phyloP scores from a whole-genome alignment of 2,888 invertebrate genomes.

The Leptinotarsa tumamoca region DNA sequence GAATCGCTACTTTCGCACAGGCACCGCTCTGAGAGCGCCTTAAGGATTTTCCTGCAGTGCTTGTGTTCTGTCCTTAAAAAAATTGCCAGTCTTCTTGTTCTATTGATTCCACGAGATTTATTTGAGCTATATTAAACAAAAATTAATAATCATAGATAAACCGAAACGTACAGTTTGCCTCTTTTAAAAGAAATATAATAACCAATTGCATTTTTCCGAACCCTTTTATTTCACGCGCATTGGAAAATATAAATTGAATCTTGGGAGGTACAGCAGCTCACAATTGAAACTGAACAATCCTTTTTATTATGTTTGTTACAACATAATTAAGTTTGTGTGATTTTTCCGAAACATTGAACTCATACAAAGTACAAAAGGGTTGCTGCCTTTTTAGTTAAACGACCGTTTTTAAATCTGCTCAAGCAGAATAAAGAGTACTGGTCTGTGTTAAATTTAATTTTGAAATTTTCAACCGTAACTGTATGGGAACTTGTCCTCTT shows the following conservation, averaged over 20 bases:
- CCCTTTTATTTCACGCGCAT: background rate
- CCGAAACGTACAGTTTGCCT: background rate
- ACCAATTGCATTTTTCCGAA: background rate
- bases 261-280: constrained; percentile 35
- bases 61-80: too few species aligned
- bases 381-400: constrained; percentile 61
- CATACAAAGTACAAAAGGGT: constrained; percentile 63
- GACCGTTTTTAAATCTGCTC: constrained; percentile 56
- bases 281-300: constrained; percentile 40
- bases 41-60: too few species aligned
- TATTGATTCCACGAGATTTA: too few species aligned
- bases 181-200: background rate
- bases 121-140: too few species aligned
- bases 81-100: too few species aligned
- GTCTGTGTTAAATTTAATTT: constrained; percentile 58
- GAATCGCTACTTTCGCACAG: too few species aligned
- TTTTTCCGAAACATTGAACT: constrained; percentile 65
- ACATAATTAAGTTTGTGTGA: constrained; percentile 65
- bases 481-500: background rate
- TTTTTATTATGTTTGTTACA: constrained; percentile 57
- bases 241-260: constrained; percentile 33
- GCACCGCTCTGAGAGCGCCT: too few species aligned
- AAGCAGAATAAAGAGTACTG: constrained; percentile 55
- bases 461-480: constrained; percentile 40
- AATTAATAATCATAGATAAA: too few species aligned